A percentile compares a stretch with the other conserved stretches of the same genome.
Conservation (phyloP, 2,888 invertebrate genomes). For the Aporophyla lueneburgensis region DNA sequence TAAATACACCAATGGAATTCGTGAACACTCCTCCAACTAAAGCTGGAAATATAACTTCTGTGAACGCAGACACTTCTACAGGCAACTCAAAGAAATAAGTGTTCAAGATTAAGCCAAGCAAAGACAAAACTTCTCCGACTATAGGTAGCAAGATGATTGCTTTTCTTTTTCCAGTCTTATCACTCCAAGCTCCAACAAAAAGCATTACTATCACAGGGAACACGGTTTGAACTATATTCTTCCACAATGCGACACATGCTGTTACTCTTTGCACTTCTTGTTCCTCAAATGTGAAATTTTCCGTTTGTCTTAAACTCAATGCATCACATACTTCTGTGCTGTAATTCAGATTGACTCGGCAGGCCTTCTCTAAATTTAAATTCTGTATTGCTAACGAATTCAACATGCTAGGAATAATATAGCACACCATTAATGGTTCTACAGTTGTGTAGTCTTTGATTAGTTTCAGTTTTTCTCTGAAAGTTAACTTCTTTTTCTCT, state of each 20-base stretch:
- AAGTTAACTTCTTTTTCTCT: constrained; percentile 73
- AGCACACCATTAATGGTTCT: constrained; percentile 93
- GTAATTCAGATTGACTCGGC: constrained; percentile 94
- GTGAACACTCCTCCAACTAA: constrained; percentile 96
- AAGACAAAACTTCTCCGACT: constrained; percentile 94
- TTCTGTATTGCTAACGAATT: constrained; percentile 96
- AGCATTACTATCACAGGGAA: constrained; percentile 95
- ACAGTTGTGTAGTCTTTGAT: constrained; percentile 92
- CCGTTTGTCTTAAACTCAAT: constrained; percentile 93
- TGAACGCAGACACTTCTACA: constrained; percentile 94
- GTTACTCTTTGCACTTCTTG: constrained; percentile 93
- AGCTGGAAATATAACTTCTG: constrained; percentile 95
- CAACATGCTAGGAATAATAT: constrained; percentile 91
- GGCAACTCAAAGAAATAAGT: constrained; percentile 95
- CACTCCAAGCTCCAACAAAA: constrained; percentile 96
- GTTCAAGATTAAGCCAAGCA: constrained; percentile 94
- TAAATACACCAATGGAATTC: constrained; percentile 96
- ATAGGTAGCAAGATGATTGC: constrained; percentile 96
- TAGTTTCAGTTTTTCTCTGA: constrained; percentile 78
- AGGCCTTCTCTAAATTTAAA: constrained; percentile 93
- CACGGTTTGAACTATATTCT: constrained; percentile 95
- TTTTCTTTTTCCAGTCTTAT: constrained; percentile 92
- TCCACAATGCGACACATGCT: constrained; percentile 96
- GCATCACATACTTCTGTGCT: constrained; percentile 94
- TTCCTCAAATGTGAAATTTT: constrained; percentile 90